These are phyloP conservation scores for Chironomus tepperi DNA, from an alignment of 1,140 invertebrate species.

Conservation along the genomic window DNA sequence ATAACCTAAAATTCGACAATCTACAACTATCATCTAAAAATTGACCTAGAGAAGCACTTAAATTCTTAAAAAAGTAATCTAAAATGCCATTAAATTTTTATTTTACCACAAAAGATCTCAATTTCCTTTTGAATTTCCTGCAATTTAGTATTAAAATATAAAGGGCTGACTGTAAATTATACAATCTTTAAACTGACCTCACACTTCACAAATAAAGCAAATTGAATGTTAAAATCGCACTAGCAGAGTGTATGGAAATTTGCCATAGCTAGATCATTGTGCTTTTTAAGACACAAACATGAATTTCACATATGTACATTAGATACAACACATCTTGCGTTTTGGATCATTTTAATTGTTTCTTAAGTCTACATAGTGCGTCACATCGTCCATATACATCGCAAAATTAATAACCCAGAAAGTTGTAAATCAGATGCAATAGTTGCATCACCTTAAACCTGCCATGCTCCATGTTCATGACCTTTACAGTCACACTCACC, in stretches of 20 bases:
- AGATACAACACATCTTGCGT: background rate
- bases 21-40: too few relatives aligned
- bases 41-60: too few relatives aligned
- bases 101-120: too few relatives aligned
- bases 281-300: background rate
- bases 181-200: too few relatives aligned
- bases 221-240: too few relatives aligned
- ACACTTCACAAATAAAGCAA: too few relatives aligned
- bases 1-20: too few relatives aligned
- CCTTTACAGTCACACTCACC: conserved; percentile 1
- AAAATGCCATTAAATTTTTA: too few relatives aligned
- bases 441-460: background rate
- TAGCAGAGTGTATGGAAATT: background rate
- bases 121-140: too few relatives aligned
- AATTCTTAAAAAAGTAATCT: too few relatives aligned
- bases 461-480: background rate
- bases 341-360: background rate
- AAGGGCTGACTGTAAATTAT: too few relatives aligned
- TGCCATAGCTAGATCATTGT: background rate
- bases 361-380: conserved; percentile 6
- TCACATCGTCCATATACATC: background rate
- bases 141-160: too few relatives aligned
- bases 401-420: conserved; percentile 13
- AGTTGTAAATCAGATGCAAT: conserved; percentile 13
- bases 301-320: background rate